Conservation (phyloP, 2,797 vertebrate genomes). For the Rhinogobio ventralis region DNA sequence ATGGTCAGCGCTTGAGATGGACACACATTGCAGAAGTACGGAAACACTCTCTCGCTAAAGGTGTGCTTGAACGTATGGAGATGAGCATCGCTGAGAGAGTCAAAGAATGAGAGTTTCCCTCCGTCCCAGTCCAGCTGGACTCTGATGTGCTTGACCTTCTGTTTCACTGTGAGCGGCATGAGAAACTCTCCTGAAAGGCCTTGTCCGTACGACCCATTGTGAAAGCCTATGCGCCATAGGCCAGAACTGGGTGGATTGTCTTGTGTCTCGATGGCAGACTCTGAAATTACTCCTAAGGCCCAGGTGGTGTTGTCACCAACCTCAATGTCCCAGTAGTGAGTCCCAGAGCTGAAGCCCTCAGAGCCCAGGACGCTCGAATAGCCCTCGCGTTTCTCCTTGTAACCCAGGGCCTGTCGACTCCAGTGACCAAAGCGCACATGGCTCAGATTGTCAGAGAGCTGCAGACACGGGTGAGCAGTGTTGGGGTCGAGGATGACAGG, state of each 20-base stretch:
- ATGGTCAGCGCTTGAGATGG: slow-evolving; percentile 36
- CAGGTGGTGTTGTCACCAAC: slow-evolving; percentile 68
- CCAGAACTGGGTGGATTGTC: slow-evolving; percentile 30
- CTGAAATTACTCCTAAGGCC: slow-evolving; percentile 68
- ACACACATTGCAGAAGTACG: slow-evolving; percentile 55
- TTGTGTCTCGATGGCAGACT: slow-evolving; percentile 35
- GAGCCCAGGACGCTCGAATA: slow-evolving; percentile 67
- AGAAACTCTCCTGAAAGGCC: slow-evolving; percentile 42
- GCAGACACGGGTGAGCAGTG: slow-evolving; percentile 68
- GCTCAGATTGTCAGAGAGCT: slow-evolving; percentile 58
- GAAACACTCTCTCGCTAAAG: slow-evolving; percentile 57
- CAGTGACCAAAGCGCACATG: slow-evolving; percentile 42
- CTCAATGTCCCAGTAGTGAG: slow-evolving; percentile 71
- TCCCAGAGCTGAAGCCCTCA: slow-evolving; percentile 55
- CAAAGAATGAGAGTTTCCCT: slow-evolving; percentile 48
- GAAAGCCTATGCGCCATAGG: slow-evolving; percentile 53
- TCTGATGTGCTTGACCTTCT: slow-evolving; percentile 47
- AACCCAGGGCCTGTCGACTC: background rate
- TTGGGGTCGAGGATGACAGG: slow-evolving; percentile 62
- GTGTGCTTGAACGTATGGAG: slow-evolving; percentile 53
- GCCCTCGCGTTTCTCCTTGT: background rate
- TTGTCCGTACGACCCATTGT: slow-evolving; percentile 51
- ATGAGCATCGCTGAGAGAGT: slow-evolving; percentile 35
- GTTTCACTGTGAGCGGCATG: slow-evolving; percentile 24
- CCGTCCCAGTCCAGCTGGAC: slow-evolving; percentile 57